These are phyloP conservation scores for Apotomis turbidana DNA, from an alignment of 2,888 invertebrate genomes.

Conservation along the genomic window DNA sequence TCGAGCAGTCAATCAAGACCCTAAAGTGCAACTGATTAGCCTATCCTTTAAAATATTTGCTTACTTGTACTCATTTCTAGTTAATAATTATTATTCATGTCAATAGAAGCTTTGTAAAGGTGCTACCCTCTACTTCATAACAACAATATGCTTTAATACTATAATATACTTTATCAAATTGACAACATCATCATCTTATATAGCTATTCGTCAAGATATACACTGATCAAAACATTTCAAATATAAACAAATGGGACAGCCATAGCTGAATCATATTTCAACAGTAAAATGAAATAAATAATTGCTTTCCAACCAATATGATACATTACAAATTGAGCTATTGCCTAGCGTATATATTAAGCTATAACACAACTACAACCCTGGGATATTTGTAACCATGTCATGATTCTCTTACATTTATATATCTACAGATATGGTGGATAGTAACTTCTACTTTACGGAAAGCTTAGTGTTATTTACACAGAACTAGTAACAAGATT, in stretches of 20 bases:
- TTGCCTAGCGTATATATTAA: slow-evolving; percentile 63
- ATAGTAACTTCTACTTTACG: slow-evolving; percentile 50
- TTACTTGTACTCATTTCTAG: slow-evolving; percentile 53
- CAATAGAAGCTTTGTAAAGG: slow-evolving; percentile 54
- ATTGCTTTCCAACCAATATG: slow-evolving; percentile 67
- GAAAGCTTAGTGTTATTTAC: slow-evolving; percentile 67
- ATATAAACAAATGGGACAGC: slow-evolving; percentile 71
- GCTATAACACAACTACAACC: slow-evolving; percentile 68
- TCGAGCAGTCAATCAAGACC: slow-evolving; percentile 23
- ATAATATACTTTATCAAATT: slow-evolving; percentile 60
- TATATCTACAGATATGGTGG: slow-evolving; percentile 52
- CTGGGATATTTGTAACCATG: slow-evolving; percentile 80
- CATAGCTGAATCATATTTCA: slow-evolving; percentile 74
- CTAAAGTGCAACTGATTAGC: slow-evolving; percentile 44
- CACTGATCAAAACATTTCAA: slow-evolving; percentile 68
- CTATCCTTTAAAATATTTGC: slow-evolving; percentile 48
- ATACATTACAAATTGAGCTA: slow-evolving; percentile 76
- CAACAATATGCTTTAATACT: slow-evolving; percentile 67
- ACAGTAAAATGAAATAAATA: slow-evolving; percentile 71
- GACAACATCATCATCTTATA: slow-evolving; percentile 68
- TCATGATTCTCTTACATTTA: slow-evolving; percentile 55
- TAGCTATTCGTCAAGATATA: slow-evolving; percentile 61
- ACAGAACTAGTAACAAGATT: slow-evolving; percentile 56
- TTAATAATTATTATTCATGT: slow-evolving; percentile 45
- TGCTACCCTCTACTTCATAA: slow-evolving; percentile 59